Base-by-base conservation (phyloP, 2,113 vertebrate species). In the Microtus montanus region DNA sequence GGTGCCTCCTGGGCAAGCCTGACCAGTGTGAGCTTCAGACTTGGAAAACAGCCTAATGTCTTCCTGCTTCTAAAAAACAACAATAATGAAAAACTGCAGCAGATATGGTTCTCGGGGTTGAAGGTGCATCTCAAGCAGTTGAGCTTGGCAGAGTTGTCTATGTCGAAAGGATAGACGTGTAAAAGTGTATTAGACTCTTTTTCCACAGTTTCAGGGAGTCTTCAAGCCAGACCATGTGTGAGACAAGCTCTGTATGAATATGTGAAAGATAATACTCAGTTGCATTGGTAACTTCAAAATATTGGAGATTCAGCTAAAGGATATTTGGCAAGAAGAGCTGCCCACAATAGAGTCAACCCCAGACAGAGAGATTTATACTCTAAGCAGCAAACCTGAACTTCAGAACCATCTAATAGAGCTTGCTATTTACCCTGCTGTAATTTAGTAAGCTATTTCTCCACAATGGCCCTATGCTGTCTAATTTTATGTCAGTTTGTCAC, bases 131-230 rank as follows among this genome's bases (percentile, higher is more conserved):
- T 8, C 38, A 64, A 84, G n/a, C n/a, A 83, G 9, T 38, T 19
- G n/a, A 63, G 5, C 14, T 44, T 84, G 58, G 54, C 24, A 38
- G 54, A 61, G 24, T 38, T 61, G 54, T 63, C 54, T 13, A 28
- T 2, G 1, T 41, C 1, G 22, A 28, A 38, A 41, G 2, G 24
- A 44, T 30, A 26, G 80, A 64, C 5, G 0, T 44, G 2, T 44
- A 13, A 19, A 64, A 1, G 38, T 2, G 58, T 63, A 64, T 38
- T 84, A 64, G 24, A 11, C 14, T 44, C 58, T 84, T 64, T 26
- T 63, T 44, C 12, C n/a, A 84, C n/a, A 44, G 3, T 64, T 64
- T 30, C n/a, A 84, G 13, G 19, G 38, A 63, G 58, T 11, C 38
- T 28, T 13, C 4, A 26, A 83, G 80, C n/a, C 12, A 82, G 79